Conservation (phyloP, 2,888 invertebrate genomes). For the Eretmocerus hayati region DNA sequence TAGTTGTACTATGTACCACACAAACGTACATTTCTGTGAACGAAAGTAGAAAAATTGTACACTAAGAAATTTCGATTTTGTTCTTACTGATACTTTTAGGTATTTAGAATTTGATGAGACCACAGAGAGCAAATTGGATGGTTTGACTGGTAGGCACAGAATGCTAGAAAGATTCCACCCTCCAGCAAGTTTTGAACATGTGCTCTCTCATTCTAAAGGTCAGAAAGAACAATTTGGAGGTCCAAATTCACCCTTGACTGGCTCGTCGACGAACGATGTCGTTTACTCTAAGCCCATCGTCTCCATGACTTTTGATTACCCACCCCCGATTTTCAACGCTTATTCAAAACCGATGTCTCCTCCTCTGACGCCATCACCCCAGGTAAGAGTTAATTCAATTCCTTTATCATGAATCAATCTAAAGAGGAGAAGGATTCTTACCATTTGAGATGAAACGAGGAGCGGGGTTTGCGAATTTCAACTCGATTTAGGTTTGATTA, state of each 20-base stretch:
- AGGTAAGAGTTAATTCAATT: too few species aligned
- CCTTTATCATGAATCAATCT: too few species aligned
- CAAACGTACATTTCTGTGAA: too few species aligned
- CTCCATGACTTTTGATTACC: slow-evolving; percentile 28
- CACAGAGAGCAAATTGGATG: not conserved
- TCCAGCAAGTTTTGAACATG: slow-evolving; percentile 32
- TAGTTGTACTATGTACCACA: too few species aligned
- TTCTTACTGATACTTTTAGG: too few species aligned
- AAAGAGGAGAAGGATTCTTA: too few species aligned
- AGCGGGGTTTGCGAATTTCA: too few species aligned
- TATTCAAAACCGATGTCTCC: slow-evolving; percentile 17
- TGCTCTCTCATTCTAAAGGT: slow-evolving; percentile 18
- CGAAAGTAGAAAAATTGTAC: too few species aligned
- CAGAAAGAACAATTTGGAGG: slow-evolving; percentile 11
- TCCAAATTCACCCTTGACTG: not conserved
- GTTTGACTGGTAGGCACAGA: slow-evolving; percentile 6
- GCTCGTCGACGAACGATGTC: slow-evolving; percentile 5
- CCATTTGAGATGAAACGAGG: too few species aligned
- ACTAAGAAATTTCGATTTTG: too few species aligned
- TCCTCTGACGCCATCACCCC: too few species aligned
- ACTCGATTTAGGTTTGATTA: too few species aligned
- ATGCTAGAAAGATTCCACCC: slow-evolving; percentile 40
- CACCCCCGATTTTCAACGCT: slow-evolving; percentile 14
- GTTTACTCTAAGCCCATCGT: slow-evolving; percentile 24
- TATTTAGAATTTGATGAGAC: not conserved